A percentile compares a stretch with the other conserved stretches of the same genome.
Evolutionary conservation across 2,888 invertebrate species (phyloP).

Genomic region (Melipona bicolor): DNA sequence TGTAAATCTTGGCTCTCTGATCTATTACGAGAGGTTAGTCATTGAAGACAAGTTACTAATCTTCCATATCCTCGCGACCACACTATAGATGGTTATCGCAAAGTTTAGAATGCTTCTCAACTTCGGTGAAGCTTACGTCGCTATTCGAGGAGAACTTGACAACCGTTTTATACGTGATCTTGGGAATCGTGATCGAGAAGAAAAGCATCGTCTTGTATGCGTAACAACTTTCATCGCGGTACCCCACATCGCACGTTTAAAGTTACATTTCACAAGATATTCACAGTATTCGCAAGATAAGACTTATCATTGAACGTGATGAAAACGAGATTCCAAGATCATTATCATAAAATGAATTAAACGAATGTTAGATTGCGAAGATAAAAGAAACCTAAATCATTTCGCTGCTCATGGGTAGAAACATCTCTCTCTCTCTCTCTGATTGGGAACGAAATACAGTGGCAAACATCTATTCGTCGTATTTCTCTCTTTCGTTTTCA

Average conservation of each 20-base stretch:
- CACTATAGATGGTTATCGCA: conserved; percentile 2
- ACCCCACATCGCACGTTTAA: background rate
- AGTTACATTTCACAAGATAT: background rate
- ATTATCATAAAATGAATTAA: background rate
- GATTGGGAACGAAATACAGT: background rate
- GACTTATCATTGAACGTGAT: background rate
- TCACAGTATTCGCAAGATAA: background rate
- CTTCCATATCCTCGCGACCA: background rate
- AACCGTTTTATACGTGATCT: background rate
- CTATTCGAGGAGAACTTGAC: background rate
- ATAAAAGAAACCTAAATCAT: background rate
- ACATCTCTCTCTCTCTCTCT: background rate
- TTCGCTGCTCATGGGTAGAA: background rate
- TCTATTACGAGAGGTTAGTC: background rate
- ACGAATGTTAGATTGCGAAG: background rate
- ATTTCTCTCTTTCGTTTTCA: background rate
- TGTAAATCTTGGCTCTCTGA: background rate
- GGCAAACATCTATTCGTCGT: background rate
- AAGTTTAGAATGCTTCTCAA: conserved; percentile 2
- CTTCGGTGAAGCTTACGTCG: background rate
- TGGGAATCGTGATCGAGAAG: background rate
- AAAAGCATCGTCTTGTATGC: background rate
- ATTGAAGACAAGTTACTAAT: conserved; percentile 4
- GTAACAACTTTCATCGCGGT: background rate
- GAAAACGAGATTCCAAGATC: background rate